Evolutionary conservation across 2,888 invertebrate genomes (phyloP).

Genomic region (Liopterus haemorrhoidalis): DNA sequence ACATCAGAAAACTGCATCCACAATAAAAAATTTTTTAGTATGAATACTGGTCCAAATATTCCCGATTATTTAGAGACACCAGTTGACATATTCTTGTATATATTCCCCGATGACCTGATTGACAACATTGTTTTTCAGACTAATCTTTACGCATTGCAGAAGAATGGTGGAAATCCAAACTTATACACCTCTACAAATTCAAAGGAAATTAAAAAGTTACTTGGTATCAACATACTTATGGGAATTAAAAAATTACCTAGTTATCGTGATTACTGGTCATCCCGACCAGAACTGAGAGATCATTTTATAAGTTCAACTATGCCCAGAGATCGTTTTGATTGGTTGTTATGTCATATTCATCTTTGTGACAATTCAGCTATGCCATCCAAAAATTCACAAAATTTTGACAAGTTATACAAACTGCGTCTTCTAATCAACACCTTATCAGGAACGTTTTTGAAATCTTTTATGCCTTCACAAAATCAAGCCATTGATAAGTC

Average conservation of each 20-base stretch:
- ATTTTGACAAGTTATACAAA: constrained; percentile 25
- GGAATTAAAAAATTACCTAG: constrained; percentile 3
- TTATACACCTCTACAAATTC: constrained; percentile 13
- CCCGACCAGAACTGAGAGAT: constrained; percentile 8
- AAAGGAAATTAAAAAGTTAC: constrained; percentile 14
- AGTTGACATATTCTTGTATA: constrained; percentile 23
- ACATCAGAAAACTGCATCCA: neutral
- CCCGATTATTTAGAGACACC: constrained; percentile 20
- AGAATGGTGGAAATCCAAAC: constrained; percentile 15
- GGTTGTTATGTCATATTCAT: constrained; percentile 5
- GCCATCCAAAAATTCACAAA: neutral
- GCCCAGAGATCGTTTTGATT: constrained; percentile 5
- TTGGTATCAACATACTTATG: constrained; percentile 4
- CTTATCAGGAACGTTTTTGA: constrained; percentile 19
- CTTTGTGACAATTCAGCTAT: constrained; percentile 8
- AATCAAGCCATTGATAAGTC: constrained; percentile 27
- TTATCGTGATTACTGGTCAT: constrained; percentile 4
- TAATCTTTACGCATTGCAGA: constrained; percentile 23
- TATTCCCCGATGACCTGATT: constrained; percentile 21
- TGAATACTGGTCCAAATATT: constrained; percentile 1
- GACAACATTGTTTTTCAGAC: constrained; percentile 20
- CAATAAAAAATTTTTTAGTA: neutral
- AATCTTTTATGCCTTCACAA: constrained; percentile 20
- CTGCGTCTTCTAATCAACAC: constrained; percentile 22
- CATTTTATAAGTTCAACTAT: constrained; percentile 3